Conservation (phyloP, 1,140 invertebrate species). For the Pseudomyrmex concolor region DNA sequence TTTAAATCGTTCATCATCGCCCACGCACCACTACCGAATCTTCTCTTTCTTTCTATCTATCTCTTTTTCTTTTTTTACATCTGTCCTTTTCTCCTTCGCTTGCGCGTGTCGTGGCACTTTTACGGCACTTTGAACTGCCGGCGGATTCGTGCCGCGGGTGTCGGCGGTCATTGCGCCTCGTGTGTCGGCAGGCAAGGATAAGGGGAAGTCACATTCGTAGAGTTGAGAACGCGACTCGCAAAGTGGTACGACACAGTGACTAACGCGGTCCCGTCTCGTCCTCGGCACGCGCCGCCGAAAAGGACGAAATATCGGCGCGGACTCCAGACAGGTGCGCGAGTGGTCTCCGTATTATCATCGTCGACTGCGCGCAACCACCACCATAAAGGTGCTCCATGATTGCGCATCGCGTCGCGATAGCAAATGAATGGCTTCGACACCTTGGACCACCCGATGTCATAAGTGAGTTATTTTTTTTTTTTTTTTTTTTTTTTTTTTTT, state of each 20-base stretch:
- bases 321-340: constrained; percentile 66
- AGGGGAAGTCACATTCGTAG: constrained; percentile 20
- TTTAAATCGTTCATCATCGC: constrained; percentile 12
- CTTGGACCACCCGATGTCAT: constrained; percentile 1
- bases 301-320: constrained; percentile 42
- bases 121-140: constrained; percentile 47
- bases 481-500: no score
- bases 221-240: constrained; percentile 12
- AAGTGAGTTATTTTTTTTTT: constrained; percentile 15
- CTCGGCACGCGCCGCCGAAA: constrained; percentile 27
- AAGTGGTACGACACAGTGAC: constrained; percentile 46
- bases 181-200: constrained; percentile 12
- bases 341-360: constrained; percentile 3
- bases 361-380: constrained; percentile 24
- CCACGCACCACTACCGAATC: constrained; percentile 20
- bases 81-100: not conserved
- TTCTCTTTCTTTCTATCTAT: not conserved
- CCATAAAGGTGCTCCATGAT: constrained; percentile 33
- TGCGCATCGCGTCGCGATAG: constrained; percentile 13
- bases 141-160: constrained; percentile 63
- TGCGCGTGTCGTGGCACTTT: constrained; percentile 40
- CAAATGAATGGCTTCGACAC: constrained; percentile 27
- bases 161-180: constrained; percentile 19
- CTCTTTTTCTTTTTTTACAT: not conserved
- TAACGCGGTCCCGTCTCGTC: constrained; percentile 11